phyloP scores from a whole-genome alignment of 1,140 invertebrate genomes.

The Tigriopus japonicus region DNA sequence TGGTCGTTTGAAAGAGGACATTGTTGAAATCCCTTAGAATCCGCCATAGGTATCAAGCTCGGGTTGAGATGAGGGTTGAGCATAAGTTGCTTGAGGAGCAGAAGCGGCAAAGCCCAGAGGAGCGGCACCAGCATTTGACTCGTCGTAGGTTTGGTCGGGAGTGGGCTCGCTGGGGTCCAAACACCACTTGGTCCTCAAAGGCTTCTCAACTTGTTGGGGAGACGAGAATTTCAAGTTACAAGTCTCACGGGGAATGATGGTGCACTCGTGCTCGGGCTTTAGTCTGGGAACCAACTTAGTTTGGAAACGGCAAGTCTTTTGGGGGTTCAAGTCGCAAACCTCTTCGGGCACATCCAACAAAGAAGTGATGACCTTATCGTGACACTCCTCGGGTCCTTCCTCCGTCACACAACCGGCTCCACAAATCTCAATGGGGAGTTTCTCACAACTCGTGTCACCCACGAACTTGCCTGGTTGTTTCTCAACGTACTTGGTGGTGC shows the following conservation, averaged over 20 bases:
- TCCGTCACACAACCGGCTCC: constrained; percentile 4
- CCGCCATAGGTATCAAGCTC: too few species aligned
- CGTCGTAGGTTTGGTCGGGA: not conserved
- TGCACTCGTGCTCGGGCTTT: constrained; percentile 7
- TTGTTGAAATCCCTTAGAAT: too few species aligned
- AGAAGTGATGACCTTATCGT: constrained; percentile 8
- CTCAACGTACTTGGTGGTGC: constrained; percentile 12
- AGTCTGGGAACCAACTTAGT: constrained; percentile 12
- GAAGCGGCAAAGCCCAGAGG: not conserved
- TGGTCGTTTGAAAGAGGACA: too few species aligned
- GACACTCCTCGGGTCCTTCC: constrained; percentile 9
- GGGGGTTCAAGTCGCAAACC: constrained; percentile 12
- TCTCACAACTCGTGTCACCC: constrained; percentile 8
- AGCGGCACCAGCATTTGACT: not conserved
- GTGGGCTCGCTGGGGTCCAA: not conserved
- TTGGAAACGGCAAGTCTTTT: constrained; percentile 6
- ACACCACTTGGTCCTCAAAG: not conserved
- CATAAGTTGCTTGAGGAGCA: not conserved
- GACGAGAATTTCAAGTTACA: not conserved
- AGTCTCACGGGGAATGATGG: constrained; percentile 6
- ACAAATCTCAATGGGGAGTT: constrained; percentile 9
- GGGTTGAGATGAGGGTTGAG: not conserved
- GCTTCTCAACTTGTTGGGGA: constrained; percentile 6
- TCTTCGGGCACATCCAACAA: constrained; percentile 10
- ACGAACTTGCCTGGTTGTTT: constrained; percentile 11